Conservation (phyloP, 2,113 vertebrate species). For the Ciconia maguari region DNA sequence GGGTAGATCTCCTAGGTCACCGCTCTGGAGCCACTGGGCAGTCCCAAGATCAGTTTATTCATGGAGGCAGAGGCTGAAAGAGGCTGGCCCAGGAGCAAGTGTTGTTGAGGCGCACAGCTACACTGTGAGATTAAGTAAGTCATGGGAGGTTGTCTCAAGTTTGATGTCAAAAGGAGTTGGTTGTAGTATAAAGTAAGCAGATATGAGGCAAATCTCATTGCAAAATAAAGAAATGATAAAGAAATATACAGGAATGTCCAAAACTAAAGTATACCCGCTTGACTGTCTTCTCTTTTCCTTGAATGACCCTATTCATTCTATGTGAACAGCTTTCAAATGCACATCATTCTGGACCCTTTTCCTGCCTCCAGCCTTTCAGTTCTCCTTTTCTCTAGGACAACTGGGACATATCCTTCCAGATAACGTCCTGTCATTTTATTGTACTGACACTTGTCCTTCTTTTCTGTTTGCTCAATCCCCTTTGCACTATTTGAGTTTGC, state of each 20-base stretch:
- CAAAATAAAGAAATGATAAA: not conserved
- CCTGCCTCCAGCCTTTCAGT: not conserved
- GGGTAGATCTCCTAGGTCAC: not conserved
- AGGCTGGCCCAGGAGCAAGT: not conserved
- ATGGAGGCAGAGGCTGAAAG: not conserved
- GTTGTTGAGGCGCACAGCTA: not conserved
- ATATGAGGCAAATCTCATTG: not conserved
- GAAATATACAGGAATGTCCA: not conserved
- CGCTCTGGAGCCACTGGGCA: not conserved
- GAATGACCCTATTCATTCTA: not conserved
- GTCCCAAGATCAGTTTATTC: not conserved
- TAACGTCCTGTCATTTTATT: not conserved
- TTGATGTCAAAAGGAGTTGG: not conserved
- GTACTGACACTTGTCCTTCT: not conserved
- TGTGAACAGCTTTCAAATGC: not conserved
- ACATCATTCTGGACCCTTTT: not conserved
- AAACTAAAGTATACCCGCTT: not conserved
- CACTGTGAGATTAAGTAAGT: not conserved
- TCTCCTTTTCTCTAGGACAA: not conserved
- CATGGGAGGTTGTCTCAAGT: not conserved
- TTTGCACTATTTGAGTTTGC: not conserved
- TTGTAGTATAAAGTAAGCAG: not conserved
- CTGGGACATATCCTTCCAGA: not conserved
- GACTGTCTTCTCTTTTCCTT: not conserved
- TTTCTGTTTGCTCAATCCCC: not conserved